Evolutionary conservation across 2,113 vertebrate species (phyloP).

Genomic region (Pantherophis guttatus): DNA sequence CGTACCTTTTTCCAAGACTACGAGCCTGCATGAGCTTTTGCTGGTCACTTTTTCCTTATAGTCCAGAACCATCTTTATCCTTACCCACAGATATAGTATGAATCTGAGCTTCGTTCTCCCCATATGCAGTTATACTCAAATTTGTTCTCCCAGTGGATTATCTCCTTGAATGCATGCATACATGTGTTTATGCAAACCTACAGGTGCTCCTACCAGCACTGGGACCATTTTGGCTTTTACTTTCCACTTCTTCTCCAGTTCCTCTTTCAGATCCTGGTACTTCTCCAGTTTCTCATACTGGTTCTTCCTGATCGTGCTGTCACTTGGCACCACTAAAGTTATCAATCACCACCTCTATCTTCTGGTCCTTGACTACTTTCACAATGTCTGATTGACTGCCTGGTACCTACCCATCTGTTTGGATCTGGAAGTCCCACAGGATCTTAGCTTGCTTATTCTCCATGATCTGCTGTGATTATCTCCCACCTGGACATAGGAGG

Average conservation of each 20-base stretch:
- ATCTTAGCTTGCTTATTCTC: neutral
- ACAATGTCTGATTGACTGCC: neutral
- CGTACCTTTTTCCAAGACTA: neutral
- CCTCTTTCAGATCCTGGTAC: neutral
- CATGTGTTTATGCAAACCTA: neutral
- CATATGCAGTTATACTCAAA: neutral
- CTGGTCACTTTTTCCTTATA: neutral
- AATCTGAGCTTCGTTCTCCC: neutral
- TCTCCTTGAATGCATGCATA: neutral
- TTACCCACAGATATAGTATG: neutral
- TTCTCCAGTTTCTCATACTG: neutral
- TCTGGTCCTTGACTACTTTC: neutral
- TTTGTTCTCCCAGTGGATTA: neutral
- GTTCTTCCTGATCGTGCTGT: neutral
- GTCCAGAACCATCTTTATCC: neutral
- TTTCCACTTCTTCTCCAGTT: neutral
- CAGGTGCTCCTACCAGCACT: neutral
- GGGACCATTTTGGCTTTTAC: neutral
- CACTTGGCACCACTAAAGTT: neutral
- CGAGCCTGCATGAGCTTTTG: neutral
- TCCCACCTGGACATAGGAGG: neutral
- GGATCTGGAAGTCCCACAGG: neutral
- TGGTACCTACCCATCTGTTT: neutral
- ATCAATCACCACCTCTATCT: neutral
- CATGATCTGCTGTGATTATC: neutral